Base-by-base conservation (phyloP, 2,797 vertebrate genomes). In the Cetoscarus ocellatus region DNA sequence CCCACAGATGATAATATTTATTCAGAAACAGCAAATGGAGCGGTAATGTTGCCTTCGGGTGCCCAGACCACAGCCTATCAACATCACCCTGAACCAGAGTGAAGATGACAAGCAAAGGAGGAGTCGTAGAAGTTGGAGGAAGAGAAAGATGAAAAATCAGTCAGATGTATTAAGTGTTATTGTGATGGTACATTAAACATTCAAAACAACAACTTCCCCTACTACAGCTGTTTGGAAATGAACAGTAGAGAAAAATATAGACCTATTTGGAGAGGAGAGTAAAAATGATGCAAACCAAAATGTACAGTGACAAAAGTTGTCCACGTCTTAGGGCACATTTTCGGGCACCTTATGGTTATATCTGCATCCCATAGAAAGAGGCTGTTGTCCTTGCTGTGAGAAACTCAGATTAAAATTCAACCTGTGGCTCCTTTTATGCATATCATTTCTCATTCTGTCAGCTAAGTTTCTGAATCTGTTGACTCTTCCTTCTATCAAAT, bases 1-100 rank as follows among this genome's bases (percentile, higher is more conserved):
- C 52, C 51, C 66, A 66, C 79, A 75, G 70, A 79, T 70, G 50
- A 60, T 66, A 51, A 82, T 84, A 79, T 91, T 89, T 89, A 83
- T 71, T 81, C 70, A 49, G 47, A 86, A 44, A 54, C 39, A 72
- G 53, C 75, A 86, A 90, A 87, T 38, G 70, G 72, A 6, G 77
- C 45, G 38, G 78, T 82, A 45, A 75, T 61, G 36, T 72, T 63
- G 43, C 61, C 51, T 49, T 70, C 10, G 52, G 60, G 73, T 55
- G 80, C 85, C 74, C 78, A n/a, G 47, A 86, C 84, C 76, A 40
- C 65, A 74, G 67, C 42, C 48, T 56, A 66, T 73, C 74, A 80
- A 77, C 27, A 6, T 66, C 74, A 77, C 61, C 51, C 52, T 70
- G 27, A 49, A 64, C 27, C 51, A 27, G 63, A 42, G 58, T 61